Evolutionary conservation across 1,140 invertebrate species (phyloP), one percentile per base, ranked within the genome.

Genomic region (Drosophila murphyi): DNA sequence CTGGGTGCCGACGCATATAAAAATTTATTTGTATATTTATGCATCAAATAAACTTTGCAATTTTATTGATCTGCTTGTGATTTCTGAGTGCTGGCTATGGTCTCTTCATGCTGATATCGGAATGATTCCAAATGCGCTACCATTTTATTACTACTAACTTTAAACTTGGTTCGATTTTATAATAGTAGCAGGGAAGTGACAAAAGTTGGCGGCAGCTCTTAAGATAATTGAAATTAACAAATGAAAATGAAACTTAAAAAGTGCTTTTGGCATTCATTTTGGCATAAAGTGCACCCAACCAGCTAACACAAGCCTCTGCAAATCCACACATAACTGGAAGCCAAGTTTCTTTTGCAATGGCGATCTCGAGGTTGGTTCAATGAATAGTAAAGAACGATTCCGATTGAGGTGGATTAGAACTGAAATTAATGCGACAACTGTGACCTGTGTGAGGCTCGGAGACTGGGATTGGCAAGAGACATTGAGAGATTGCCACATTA

Each of bases 21-120:
- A 88, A 88, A 72, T 65, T 83, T 76, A 89, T 87, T 87, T 88
- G 85, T 88, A 83, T 88, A 83, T 88, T 88, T 88, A 83, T 89
- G 69, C 70, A 68, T 79, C 57, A 62, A 83, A 89, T 88, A 88
- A 88, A 88, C 77, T 83, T 88, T 77, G 73, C 62, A 59, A 77
- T 80, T 88, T 88, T 88, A 88, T 88, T 88, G 76, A 78, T 89
- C 88, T 86, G 82, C 74, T 88, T 88, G 82, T 51, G 67, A 74
- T 73, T 69, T 29, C 37, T 50, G 28, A 78, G 76, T 63, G 56
- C 72, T 35, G n/a, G 39, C n/a, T 37, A 41, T 39, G 31, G n/a
- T 7, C 5, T 12, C 29, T n/a, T 52, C 71, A 37, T 70, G 64
- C 39, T 76, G 73, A 76, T 64, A 41, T 63, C 59, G 45, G 10